Conservation (phyloP, 2,888 invertebrate genomes). For the Blastobasis lacticolella region DNA sequence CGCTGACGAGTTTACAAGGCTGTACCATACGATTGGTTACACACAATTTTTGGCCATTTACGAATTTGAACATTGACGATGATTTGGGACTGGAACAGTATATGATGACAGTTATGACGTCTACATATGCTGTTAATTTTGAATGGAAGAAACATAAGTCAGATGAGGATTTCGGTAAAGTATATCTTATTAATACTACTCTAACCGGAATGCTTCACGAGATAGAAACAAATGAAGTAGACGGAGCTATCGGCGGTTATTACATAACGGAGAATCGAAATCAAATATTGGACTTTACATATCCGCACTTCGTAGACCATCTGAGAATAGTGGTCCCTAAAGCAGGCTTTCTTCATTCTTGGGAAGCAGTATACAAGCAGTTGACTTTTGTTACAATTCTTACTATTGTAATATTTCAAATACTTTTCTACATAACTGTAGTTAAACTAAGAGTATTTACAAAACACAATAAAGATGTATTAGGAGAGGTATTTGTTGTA, state of each 20-base stretch:
- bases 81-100: conserved; percentile 20
- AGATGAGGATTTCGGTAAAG: conserved; percentile 22
- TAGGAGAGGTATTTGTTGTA: conserved; percentile 21
- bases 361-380: conserved; percentile 12
- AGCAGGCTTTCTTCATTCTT: conserved; percentile 7
- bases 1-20: conserved; percentile 5
- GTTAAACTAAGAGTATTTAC: conserved; percentile 21
- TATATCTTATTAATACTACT: conserved; percentile 14
- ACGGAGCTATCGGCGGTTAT: conserved; percentile 28
- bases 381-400: not conserved
- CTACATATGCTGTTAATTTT: conserved; percentile 16
- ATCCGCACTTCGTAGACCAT: conserved; percentile 13
- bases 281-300: conserved; percentile 9
- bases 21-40: conserved; percentile 20
- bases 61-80: conserved; percentile 7
- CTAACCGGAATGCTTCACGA: conserved; percentile 18
- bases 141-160: conserved; percentile 18
- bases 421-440: conserved; percentile 4
- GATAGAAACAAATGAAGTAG: conserved; percentile 19
- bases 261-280: conserved; percentile 6
- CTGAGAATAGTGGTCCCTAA: conserved; percentile 8
- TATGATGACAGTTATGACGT: conserved; percentile 19
- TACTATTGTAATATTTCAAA: too few relatives aligned
- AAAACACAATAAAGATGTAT: conserved; percentile 11
- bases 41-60: conserved; percentile 24